A percentile compares a stretch with the other conserved stretches of the same genome.
These are phyloP conservation scores for Diogma glabrata DNA, from an alignment of 2,888 invertebrate species.

Conservation along the genomic window DNA sequence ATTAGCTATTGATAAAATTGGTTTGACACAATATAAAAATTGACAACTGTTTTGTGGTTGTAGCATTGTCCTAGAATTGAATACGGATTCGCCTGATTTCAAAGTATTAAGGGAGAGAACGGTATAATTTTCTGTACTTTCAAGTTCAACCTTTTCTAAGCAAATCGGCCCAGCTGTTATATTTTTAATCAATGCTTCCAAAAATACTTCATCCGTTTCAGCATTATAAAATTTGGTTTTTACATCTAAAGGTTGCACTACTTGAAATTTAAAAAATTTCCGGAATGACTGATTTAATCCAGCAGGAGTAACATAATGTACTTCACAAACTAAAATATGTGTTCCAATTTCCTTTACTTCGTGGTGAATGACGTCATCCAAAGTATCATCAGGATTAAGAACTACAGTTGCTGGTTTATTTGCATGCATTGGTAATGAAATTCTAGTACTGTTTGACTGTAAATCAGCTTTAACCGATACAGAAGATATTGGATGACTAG, in stretches of 20 bases:
- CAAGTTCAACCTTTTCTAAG: slow-evolving; percentile 85
- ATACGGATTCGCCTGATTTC: slow-evolving; percentile 55
- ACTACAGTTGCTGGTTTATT: slow-evolving; percentile 47
- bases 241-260: slow-evolving; percentile 93
- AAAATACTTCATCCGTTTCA: slow-evolving; percentile 64
- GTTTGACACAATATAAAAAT: slow-evolving; percentile 85
- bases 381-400: slow-evolving; percentile 66
- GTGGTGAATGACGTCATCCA: slow-evolving; percentile 93
- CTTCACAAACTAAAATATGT: slow-evolving; percentile 95
- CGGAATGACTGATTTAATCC: slow-evolving; percentile 74
- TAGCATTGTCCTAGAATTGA: slow-evolving; percentile 67
- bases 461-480: slow-evolving; percentile 84
- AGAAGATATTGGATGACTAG: slow-evolving; percentile 69
- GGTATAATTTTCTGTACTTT: slow-evolving; percentile 81
- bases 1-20: slow-evolving; percentile 59
- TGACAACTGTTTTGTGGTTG: slow-evolving; percentile 87
- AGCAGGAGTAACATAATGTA: slow-evolving; percentile 70
- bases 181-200: slow-evolving; percentile 78
- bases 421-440: slow-evolving; percentile 66
- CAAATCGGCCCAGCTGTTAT: slow-evolving; percentile 87
- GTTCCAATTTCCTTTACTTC: slow-evolving; percentile 99
- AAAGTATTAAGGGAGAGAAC: slow-evolving; percentile 63
- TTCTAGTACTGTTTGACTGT: slow-evolving; percentile 82
- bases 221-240: slow-evolving; percentile 98
- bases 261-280: slow-evolving; percentile 97